Base-by-base conservation (phyloP, 1,140 invertebrate species). In the Dryas iulia region DNA sequence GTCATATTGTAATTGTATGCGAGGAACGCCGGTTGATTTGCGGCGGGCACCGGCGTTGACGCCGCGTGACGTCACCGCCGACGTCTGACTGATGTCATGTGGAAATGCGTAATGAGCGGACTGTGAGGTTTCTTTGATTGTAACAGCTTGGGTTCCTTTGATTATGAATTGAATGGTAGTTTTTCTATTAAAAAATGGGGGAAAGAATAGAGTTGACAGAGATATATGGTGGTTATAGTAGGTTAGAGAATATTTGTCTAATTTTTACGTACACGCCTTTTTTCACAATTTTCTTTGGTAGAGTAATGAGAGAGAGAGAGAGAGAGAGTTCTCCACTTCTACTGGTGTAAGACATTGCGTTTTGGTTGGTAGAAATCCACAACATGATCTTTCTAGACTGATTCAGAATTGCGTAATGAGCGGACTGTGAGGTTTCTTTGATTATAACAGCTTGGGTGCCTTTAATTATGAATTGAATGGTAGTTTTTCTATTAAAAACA, bases 1-100 rank as follows among this genome's bases (percentile, higher is more conserved):
- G 60, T 68, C 68, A 71, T 66, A 54, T 65, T 71, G 71, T 76
- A 73, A 76, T 76, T 76, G 63, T 74, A 66, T 69, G 73, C 28
- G 39, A 56, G 61, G 58, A 62, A 39, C 54, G 58, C 56, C 58
- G 73, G 73, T 75, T 75, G 73, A 75, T 75, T 75, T 75, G 73
- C 59, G 73, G 72, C 58, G 35, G 64, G 57, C 69, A 24, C 52
- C 56, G 61, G 63, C 73, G 62, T 59, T 59, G 52, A 59, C 59
- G 68, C 71, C 59, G 67, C 74, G 67, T 31, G 71, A 66, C 30
- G 61, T 35, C 56, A 25, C 56, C 60, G 62, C n/a, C 39, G 62
- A 59, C 63, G 62, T 53, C 58, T 76, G 74, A 76, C 71, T 71
- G 71, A 47, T 47, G 39, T n/a, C 6, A 52, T 73, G 69, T 53